Percentiles rank a stretch among this genome's conserved stretches.
phyloP scores from a whole-genome alignment of 2,113 vertebrate genomes.

The Burhinus bistriatus region DNA sequence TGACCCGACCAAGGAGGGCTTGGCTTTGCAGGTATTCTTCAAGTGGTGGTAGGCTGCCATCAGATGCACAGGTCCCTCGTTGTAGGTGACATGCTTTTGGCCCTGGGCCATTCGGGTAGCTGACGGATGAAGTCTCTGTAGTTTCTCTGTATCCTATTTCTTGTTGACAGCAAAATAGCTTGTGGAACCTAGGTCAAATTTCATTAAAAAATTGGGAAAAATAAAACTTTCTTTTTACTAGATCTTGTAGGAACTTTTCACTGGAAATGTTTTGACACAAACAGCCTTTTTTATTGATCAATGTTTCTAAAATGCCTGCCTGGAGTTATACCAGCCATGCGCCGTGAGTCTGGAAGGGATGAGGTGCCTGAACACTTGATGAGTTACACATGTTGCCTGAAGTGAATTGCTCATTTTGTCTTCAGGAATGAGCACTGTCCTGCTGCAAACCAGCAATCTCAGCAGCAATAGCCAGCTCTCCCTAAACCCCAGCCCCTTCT shows the following conservation, averaged over 20 bases:
- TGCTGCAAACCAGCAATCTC: too few species aligned
- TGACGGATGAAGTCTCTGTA: neutral
- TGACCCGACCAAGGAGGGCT: rapidly evolving
- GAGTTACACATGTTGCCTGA: rapidly evolving
- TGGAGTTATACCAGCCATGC: rapidly evolving
- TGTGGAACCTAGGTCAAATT: too few species aligned
- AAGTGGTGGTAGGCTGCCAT: neutral
- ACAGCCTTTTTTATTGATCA: neutral
- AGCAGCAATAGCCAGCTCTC: too few species aligned
- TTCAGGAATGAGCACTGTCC: neutral
- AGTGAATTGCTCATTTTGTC: neutral
- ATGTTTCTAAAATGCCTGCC: neutral
- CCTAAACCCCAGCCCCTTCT: neutral
- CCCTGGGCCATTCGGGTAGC: rapidly evolving
- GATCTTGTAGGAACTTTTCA: too few species aligned
- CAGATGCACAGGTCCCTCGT: rapidly evolving
- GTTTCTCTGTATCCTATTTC: neutral
- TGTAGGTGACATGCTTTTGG: neutral
- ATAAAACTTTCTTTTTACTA: neutral
- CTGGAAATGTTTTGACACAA: neutral
- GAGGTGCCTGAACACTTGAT: rapidly evolving
- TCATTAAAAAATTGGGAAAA: neutral
- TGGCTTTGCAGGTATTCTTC: neutral
- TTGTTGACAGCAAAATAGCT: neutral
- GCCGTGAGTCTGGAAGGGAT: rapidly evolving